Conservation (phyloP, 2,888 invertebrate species). For the Nineta flava region DNA sequence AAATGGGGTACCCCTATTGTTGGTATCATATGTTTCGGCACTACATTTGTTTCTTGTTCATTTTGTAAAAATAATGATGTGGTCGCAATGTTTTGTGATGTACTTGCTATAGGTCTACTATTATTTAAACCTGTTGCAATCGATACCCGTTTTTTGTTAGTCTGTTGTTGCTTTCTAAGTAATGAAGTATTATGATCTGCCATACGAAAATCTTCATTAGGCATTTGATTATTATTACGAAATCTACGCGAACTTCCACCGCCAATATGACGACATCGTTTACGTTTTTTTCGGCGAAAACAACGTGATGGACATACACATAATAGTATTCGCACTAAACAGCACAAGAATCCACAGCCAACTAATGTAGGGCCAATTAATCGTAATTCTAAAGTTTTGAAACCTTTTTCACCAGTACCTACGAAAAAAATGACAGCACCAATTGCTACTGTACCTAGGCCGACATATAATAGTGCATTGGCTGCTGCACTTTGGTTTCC, state of each 20-base stretch:
- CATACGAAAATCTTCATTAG: conserved; percentile 13
- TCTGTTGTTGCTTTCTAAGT: conserved; percentile 8
- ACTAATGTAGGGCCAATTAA: conserved; percentile 63
- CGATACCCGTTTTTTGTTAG: conserved; percentile 28
- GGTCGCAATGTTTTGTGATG: conserved; percentile 23
- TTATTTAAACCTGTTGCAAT: conserved; percentile 24
- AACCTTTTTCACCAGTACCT: conserved; percentile 77
- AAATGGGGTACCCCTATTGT: conserved; percentile 25
- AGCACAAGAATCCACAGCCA: conserved; percentile 64
- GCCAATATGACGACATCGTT: conserved; percentile 22
- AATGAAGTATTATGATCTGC: conserved; percentile 12
- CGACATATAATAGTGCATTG: conserved; percentile 70
- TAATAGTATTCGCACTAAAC: conserved; percentile 65
- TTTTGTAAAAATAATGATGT: conserved; percentile 31
- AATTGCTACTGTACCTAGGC: conserved; percentile 65
- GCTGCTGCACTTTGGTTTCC: conserved; percentile 67
- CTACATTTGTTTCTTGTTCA: conserved; percentile 24
- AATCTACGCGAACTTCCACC: conserved; percentile 14
- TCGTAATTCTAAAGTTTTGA: conserved; percentile 70
- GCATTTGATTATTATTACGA: background rate
- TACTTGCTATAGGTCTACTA: conserved; percentile 26
- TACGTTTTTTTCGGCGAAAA: conserved; percentile 44
- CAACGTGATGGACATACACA: conserved; percentile 72
- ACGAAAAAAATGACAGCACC: conserved; percentile 81
- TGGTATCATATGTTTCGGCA: conserved; percentile 14